Percentiles rank a stretch among this genome's conserved stretches.
These are phyloP conservation scores for Suncus etruscus DNA, from an alignment of 2,113 vertebrate species.

Conservation along the genomic window DNA sequence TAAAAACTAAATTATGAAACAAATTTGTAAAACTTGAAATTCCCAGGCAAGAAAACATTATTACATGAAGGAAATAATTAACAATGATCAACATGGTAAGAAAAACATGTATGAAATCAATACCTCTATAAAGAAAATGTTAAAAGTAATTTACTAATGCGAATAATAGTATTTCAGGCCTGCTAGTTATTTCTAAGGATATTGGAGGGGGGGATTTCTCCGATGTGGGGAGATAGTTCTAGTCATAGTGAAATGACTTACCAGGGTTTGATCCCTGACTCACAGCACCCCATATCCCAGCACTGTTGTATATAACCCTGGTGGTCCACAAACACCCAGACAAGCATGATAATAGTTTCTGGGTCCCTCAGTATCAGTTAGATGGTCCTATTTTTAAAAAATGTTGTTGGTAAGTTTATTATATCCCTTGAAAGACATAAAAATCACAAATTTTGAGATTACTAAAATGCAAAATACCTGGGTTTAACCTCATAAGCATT, in stretches of 20 bases:
- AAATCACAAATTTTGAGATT: conserved; percentile 28
- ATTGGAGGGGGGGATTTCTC: conserved; percentile 1
- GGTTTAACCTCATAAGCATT: neutral
- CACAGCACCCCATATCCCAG: no score
- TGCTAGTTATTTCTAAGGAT: conserved; percentile 35
- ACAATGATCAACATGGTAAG: conserved; percentile 34
- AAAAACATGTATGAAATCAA: conserved; percentile 28
- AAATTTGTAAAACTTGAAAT: conserved; percentile 45
- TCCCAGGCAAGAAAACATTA: conserved; percentile 29
- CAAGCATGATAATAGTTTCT: no score
- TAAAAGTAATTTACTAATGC: conserved; percentile 1
- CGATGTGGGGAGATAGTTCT: neutral
- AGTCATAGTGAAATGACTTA: no score
- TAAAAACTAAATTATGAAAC: conserved; percentile 50
- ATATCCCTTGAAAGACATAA: conserved; percentile 40
- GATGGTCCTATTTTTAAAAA: neutral
- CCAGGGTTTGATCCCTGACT: no score
- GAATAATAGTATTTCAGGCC: conserved; percentile 50
- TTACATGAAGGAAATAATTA: conserved; percentile 50
- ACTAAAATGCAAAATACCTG: conserved; percentile 33
- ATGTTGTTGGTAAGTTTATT: conserved; percentile 11
- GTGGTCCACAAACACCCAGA: no score
- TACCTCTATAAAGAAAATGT: conserved; percentile 7
- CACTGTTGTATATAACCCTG: no score
- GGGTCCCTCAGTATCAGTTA: no score